Conservation (phyloP, 2,797 vertebrate species). For the Aeoliscus strigatus region DNA sequence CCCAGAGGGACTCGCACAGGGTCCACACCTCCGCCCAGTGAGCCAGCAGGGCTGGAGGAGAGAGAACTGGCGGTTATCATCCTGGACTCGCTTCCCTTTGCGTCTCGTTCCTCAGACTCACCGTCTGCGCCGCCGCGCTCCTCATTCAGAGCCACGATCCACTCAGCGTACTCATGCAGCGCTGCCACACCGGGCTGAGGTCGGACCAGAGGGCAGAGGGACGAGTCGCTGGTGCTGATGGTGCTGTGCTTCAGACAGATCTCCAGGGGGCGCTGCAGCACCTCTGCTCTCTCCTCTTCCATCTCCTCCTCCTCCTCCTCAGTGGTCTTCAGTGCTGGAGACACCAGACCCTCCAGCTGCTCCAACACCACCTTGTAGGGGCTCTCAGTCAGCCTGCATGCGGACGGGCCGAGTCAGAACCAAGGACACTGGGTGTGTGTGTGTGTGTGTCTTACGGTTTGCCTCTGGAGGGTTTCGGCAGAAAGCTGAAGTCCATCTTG, state of each 20-base stretch:
- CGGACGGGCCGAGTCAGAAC: no score
- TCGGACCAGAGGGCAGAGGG: conserved; percentile 76
- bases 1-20: conserved; percentile 89
- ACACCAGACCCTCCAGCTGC: conserved; percentile 76
- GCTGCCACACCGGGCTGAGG: conserved; percentile 80
- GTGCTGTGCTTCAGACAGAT: conserved; percentile 88
- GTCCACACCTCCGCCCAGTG: conserved; percentile 90
- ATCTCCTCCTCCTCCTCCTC: conserved; percentile 54
- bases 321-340: conserved; percentile 10
- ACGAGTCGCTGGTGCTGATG: conserved; percentile 66
- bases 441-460: conserved; percentile 76
- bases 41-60: conserved; percentile 69
- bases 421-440: background rate
- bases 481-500: conserved; percentile 75
- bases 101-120: conserved; percentile 39
- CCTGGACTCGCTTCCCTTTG: background rate
- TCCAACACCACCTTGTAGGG: conserved; percentile 88
- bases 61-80: background rate
- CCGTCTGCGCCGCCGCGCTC: conserved; percentile 60
- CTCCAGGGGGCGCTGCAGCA: conserved; percentile 83
- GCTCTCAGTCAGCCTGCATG: conserved; percentile 77
- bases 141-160: conserved; percentile 72
- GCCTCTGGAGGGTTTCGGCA: conserved; percentile 74
- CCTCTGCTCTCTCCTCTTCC: no score
- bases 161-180: conserved; percentile 86